Percentiles rank a stretch among this genome's conserved stretches.
Evolutionary conservation across 2,797 vertebrate species (phyloP).

Genomic region (Amblyraja radiata): DNA sequence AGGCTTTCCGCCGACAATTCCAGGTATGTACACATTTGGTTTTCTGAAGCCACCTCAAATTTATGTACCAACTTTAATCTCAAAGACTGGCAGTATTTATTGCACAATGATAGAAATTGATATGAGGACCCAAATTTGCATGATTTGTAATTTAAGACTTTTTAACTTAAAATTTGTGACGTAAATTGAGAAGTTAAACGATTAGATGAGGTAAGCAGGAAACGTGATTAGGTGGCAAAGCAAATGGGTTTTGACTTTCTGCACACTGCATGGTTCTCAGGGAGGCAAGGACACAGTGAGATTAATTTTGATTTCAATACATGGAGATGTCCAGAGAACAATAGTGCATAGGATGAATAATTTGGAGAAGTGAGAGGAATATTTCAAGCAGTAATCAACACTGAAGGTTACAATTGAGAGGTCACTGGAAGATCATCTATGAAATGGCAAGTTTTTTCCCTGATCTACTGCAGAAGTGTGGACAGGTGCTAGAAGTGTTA

Average conservation of each 20-base stretch:
- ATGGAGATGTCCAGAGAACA: background rate
- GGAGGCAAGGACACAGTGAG: background rate
- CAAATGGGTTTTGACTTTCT: background rate
- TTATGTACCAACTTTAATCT: background rate
- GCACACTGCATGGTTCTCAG: background rate
- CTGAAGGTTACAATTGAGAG: background rate
- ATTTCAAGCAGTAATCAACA: background rate
- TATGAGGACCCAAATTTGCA: too few relatives aligned
- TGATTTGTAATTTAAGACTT: background rate
- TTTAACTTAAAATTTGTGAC: background rate
- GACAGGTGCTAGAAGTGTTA: background rate
- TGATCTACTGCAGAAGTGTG: background rate
- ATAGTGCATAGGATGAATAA: background rate
- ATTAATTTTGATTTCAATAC: background rate
- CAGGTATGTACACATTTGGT: constrained; percentile 61
- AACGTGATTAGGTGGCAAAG: background rate
- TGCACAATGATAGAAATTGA: too few relatives aligned
- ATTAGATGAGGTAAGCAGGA: background rate
- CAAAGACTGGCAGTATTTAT: too few relatives aligned
- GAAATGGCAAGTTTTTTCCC: background rate
- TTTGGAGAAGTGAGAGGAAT: background rate
- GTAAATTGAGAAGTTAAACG: background rate
- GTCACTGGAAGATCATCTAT: background rate
- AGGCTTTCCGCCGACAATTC: constrained; percentile 84
- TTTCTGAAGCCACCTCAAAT: background rate